Evolutionary conservation across 1,140 invertebrate species (phyloP).

Genomic region (Zaprionus tsacasi): DNA sequence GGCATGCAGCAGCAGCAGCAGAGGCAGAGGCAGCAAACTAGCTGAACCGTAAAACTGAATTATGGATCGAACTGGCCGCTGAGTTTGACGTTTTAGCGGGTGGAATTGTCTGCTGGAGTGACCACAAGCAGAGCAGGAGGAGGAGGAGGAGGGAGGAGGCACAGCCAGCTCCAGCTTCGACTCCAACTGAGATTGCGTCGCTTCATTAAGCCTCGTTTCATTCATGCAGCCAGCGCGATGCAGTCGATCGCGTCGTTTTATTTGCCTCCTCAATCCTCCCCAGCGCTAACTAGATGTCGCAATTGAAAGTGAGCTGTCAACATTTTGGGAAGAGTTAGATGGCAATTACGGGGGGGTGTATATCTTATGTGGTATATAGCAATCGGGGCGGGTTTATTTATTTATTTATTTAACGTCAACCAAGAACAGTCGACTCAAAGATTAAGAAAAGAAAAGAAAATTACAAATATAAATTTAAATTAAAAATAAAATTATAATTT

Average conservation of each 20-base stretch:
- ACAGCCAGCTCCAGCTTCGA: conserved; percentile 36
- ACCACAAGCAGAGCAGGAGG: conserved; percentile 9
- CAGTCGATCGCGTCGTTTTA: conserved; percentile 76
- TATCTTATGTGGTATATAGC: conserved; percentile 1
- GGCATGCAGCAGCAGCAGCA: conserved; percentile 27
- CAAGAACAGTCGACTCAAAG: too few relatives aligned
- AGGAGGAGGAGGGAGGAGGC: conserved; percentile 18
- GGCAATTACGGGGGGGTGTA: background rate
- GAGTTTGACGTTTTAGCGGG: conserved; percentile 15
- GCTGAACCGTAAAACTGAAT: conserved; percentile 81
- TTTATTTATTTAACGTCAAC: too few relatives aligned
- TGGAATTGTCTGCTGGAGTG: background rate
- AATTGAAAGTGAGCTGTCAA: conserved; percentile 82
- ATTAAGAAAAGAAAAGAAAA: too few relatives aligned
- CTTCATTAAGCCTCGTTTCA: conserved; percentile 73
- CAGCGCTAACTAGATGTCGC: conserved; percentile 79
- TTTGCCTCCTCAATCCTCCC: conserved; percentile 71
- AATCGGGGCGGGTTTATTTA: background rate
- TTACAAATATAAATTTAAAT: too few relatives aligned
- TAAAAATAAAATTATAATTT: too few relatives aligned
- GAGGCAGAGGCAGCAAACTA: conserved; percentile 14
- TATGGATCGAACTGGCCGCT: conserved; percentile 48
- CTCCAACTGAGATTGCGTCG: conserved; percentile 21
- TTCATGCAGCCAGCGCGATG: conserved; percentile 42
- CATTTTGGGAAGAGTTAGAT: conserved; percentile 14